Evolutionary conservation across 2,797 vertebrate species (phyloP).

Genomic region (Cirrhinus mrigala): DNA sequence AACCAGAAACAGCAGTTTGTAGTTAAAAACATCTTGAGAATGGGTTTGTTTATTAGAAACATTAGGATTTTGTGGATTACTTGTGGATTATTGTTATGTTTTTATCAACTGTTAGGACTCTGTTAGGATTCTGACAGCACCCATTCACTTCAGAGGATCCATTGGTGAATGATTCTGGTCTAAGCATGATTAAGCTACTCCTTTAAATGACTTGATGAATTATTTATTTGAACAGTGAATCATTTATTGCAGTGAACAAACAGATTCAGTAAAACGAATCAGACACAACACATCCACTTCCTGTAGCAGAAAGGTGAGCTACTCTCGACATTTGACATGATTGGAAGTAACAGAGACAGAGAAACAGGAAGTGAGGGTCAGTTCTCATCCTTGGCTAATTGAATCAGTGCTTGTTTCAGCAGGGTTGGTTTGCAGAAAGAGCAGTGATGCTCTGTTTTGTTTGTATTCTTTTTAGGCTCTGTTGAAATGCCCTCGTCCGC

Average conservation of each 20-base stretch:
- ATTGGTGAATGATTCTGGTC: background rate
- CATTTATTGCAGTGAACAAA: background rate
- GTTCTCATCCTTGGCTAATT: conserved; percentile 5
- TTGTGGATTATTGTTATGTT: background rate
- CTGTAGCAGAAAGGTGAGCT: background rate
- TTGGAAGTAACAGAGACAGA: conserved; percentile 3
- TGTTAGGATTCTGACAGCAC: background rate
- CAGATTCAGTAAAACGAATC: background rate
- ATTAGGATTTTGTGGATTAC: background rate
- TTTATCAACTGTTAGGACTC: background rate
- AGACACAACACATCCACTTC: background rate
- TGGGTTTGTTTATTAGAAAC: background rate
- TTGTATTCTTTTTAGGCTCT: conserved; percentile 20
- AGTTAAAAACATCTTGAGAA: background rate
- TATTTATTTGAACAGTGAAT: background rate
- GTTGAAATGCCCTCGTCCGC: background rate
- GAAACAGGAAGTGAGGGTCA: conserved; percentile 16
- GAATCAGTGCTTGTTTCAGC: conserved; percentile 12
- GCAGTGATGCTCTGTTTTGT: background rate
- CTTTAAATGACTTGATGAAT: too few species aligned
- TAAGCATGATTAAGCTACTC: background rate
- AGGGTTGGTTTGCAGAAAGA: background rate
- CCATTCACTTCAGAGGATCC: background rate
- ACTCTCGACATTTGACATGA: background rate
- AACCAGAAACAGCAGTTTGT: too few species aligned